Percentiles rank a stretch among this genome's conserved stretches.
Evolutionary conservation across 2,888 invertebrate genomes (phyloP).

Genomic region (Dromius quadrimaculatus): DNA sequence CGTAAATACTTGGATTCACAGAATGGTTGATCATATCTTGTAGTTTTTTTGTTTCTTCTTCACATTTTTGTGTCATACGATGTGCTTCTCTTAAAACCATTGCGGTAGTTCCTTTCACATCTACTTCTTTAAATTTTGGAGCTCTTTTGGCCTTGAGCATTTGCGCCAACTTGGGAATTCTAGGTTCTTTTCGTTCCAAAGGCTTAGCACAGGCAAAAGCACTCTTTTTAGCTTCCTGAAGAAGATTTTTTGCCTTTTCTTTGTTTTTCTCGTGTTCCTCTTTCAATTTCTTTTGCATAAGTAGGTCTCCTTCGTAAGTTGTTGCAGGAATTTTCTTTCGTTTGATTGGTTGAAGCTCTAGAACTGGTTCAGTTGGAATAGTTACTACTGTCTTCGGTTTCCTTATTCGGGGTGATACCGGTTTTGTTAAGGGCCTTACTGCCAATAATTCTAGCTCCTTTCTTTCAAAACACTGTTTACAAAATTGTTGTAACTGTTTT

Average conservation of each 20-base stretch:
- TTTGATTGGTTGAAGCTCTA: constrained; percentile 53
- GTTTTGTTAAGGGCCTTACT: constrained; percentile 56
- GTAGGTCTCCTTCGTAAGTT: constrained; percentile 55
- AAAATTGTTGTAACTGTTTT: constrained; percentile 53
- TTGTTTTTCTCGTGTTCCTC: constrained; percentile 57
- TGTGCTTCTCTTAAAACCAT: constrained; percentile 70
- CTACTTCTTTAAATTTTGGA: constrained; percentile 56
- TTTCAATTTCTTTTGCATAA: constrained; percentile 55
- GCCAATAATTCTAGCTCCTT: background rate
- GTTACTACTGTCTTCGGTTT: constrained; percentile 31
- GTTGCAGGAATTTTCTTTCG: constrained; percentile 55
- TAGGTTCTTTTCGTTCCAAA: constrained; percentile 46
- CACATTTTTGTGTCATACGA: constrained; percentile 66
- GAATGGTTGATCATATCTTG: constrained; percentile 68
- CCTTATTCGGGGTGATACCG: constrained; percentile 56
- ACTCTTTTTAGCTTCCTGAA: constrained; percentile 58
- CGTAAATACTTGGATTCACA: constrained; percentile 65
- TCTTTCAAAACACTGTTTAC: constrained; percentile 43
- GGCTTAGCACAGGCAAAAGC: constrained; percentile 56
- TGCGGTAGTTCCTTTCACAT: constrained; percentile 68
- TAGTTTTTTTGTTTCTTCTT: constrained; percentile 69
- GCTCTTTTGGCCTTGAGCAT: constrained; percentile 43
- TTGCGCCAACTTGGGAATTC: constrained; percentile 35
- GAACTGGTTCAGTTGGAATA: background rate
- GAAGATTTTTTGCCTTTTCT: constrained; percentile 56